phyloP scores from a whole-genome alignment of 2,888 invertebrate species.

The Periphyllus acericola region DNA sequence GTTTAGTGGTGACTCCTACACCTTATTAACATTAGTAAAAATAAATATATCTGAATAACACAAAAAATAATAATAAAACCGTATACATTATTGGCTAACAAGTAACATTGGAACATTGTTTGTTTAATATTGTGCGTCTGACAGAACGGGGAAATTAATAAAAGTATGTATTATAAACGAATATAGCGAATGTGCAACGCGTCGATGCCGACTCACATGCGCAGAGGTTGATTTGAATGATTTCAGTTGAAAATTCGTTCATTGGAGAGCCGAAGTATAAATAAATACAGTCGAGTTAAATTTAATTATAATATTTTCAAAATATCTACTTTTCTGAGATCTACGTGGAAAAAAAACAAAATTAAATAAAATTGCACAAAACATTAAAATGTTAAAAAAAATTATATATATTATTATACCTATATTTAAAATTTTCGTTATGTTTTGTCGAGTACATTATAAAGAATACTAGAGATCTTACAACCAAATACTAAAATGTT shows the following conservation, averaged over 20 bases:
- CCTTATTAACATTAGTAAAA: background rate
- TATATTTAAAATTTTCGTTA: constrained; percentile 32
- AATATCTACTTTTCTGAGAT: constrained; percentile 58
- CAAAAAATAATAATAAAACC: constrained; percentile 3
- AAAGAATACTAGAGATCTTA: constrained; percentile 54
- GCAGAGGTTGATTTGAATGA: background rate
- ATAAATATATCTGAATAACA: background rate
- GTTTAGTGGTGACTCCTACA: background rate
- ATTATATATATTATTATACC: constrained; percentile 11
- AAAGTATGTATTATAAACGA: background rate
- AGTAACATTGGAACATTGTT: background rate
- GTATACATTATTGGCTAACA: constrained; percentile 7
- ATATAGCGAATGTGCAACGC: background rate
- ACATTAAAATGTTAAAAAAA: constrained; percentile 27
- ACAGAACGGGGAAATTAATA: background rate
- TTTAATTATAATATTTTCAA: constrained; percentile 41
- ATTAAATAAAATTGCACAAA: constrained; percentile 54
- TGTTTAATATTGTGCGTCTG: background rate
- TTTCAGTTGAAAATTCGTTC: background rate
- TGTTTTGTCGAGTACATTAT: constrained; percentile 35
- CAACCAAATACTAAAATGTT: constrained; percentile 34
- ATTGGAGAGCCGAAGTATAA: background rate
- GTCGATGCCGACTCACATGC: background rate
- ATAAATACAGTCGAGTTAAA: constrained; percentile 17
- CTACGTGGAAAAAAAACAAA: constrained; percentile 49